phyloP scores from a whole-genome alignment of 2,797 vertebrate species.

The Centropyge bicolor region DNA sequence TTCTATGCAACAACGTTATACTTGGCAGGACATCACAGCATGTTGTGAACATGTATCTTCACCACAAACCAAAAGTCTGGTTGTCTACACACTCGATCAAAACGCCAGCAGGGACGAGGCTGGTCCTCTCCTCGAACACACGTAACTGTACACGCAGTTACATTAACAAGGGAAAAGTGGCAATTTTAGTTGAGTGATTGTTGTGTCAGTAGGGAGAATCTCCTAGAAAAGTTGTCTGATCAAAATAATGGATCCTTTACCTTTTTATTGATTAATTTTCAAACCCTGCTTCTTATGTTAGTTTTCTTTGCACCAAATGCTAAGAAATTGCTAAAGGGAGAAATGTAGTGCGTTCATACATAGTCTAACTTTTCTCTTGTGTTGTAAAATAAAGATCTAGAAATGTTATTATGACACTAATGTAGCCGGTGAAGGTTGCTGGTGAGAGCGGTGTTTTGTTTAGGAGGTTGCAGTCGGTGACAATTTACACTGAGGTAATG shows the following conservation, averaged over 20 bases:
- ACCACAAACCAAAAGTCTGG: constrained; percentile 52
- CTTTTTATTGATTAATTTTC: constrained; percentile 5
- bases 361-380: constrained; percentile 42
- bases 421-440: constrained; percentile 46
- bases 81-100: constrained; percentile 44
- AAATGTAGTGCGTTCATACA: constrained; percentile 30
- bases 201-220: constrained; percentile 57
- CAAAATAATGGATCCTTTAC: constrained; percentile 37
- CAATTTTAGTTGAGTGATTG: constrained; percentile 73
- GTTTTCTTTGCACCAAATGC: constrained; percentile 59
- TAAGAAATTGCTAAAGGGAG: constrained; percentile 49
- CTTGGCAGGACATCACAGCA: neutral
- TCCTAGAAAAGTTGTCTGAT: constrained; percentile 45
- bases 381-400: constrained; percentile 59
- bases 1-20: constrained; percentile 66
- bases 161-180: constrained; percentile 82
- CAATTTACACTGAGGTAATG: constrained; percentile 58
- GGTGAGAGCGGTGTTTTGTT: constrained; percentile 19
- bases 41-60: constrained; percentile 21
- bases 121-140: constrained; percentile 68
- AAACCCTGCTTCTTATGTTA: constrained; percentile 28
- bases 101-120: constrained; percentile 64
- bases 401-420: constrained; percentile 55
- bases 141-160: constrained; percentile 42
- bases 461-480: constrained; percentile 48